Evolutionary conservation across 2,113 vertebrate genomes (phyloP).

Genomic region (Tragelaphus strepsiceros): DNA sequence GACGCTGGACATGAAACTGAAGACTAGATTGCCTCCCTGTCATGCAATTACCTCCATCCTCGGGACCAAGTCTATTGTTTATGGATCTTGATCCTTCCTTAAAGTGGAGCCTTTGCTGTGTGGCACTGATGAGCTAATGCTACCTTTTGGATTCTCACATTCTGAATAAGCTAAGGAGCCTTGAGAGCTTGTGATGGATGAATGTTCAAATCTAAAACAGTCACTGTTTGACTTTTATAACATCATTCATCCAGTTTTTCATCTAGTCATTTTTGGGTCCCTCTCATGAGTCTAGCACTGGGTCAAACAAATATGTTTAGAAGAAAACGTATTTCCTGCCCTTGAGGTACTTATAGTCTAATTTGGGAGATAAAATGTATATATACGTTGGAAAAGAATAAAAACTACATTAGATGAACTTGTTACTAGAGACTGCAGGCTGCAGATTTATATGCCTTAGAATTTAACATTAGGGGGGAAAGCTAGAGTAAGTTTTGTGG

Average conservation of each 20-base stretch:
- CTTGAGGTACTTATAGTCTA: not conserved
- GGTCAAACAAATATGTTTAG: not conserved
- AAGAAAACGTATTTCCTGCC: not conserved
- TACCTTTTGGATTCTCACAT: not conserved
- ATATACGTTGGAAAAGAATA: not conserved
- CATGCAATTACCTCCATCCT: constrained; percentile 36
- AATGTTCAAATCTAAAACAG: not conserved
- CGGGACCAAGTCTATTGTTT: constrained; percentile 43
- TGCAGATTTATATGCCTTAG: not conserved
- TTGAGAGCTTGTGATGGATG: not conserved
- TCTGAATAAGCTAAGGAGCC: not conserved
- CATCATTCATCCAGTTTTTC: not conserved
- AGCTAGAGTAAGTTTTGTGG: not conserved
- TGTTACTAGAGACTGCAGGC: not conserved
- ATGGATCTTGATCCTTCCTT: constrained; percentile 45
- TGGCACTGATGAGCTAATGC: constrained; percentile 16
- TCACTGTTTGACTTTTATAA: not conserved
- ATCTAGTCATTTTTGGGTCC: not conserved
- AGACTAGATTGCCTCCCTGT: constrained; percentile 45
- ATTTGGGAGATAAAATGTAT: not conserved
- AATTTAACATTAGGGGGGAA: not conserved
- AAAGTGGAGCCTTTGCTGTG: constrained; percentile 5
- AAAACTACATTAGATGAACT: not conserved
- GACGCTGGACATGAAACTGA: constrained; percentile 42
- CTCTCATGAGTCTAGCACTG: not conserved